phyloP scores from a whole-genome alignment of 2,797 vertebrate genomes.

The Menidia menidia region DNA sequence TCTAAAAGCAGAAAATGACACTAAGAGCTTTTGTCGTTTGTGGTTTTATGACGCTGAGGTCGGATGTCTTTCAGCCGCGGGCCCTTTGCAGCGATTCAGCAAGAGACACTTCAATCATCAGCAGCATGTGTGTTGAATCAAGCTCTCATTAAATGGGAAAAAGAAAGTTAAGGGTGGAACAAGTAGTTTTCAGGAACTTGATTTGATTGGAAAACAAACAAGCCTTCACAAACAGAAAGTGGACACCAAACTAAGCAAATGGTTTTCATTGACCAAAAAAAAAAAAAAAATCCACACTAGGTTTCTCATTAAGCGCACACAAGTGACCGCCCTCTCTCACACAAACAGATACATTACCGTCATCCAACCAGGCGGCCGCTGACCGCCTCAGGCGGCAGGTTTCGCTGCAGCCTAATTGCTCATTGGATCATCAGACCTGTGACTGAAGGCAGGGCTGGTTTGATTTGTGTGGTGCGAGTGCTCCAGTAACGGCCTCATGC shows the following conservation, averaged over 20 bases:
- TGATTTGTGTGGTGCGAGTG: constrained; percentile 51
- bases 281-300: background rate
- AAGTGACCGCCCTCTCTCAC: constrained; percentile 1
- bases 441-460: constrained; percentile 44
- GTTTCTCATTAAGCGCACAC: constrained; percentile 33
- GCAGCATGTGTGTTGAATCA: constrained; percentile 70
- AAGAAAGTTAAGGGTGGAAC: constrained; percentile 56
- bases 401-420: constrained; percentile 35
- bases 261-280: constrained; percentile 36
- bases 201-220: constrained; percentile 60
- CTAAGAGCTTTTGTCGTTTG: constrained; percentile 64
- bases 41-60: constrained; percentile 50
- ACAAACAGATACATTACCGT: background rate
- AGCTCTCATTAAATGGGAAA: constrained; percentile 51
- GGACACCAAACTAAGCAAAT: constrained; percentile 44
- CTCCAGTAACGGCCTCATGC: constrained; percentile 38
- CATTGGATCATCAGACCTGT: constrained; percentile 57
- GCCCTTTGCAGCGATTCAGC: constrained; percentile 38
- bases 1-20: constrained; percentile 60
- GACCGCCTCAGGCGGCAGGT: constrained; percentile 3
- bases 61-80: constrained; percentile 34
- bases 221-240: constrained; percentile 36
- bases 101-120: constrained; percentile 51
- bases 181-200: constrained; percentile 62
- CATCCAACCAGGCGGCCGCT: constrained; percentile 1